A percentile compares a stretch with the other conserved stretches of the same genome.
Conservation (phyloP, 1,140 invertebrate species). For the Trinorchestia longiramus region DNA sequence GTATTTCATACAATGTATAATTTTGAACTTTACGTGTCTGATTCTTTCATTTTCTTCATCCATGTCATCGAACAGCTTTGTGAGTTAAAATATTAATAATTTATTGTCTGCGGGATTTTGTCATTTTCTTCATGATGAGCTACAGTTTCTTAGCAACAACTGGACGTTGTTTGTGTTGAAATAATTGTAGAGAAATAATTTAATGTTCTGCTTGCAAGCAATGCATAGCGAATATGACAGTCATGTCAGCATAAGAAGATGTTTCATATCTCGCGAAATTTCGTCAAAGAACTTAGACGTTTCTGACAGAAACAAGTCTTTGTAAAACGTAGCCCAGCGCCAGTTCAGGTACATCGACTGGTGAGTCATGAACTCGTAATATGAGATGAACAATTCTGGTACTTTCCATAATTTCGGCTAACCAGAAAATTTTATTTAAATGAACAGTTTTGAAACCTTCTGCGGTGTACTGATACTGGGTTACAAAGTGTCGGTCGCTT, state of each 20-base stretch:
- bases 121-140: too few relatives aligned
- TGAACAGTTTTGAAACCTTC: not conserved
- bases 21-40: too few relatives aligned
- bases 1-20: too few relatives aligned
- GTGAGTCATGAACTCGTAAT: not conserved
- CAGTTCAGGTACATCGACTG: too few relatives aligned
- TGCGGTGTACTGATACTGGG: not conserved
- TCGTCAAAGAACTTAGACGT: not conserved
- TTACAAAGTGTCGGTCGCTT: not conserved
- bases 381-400: not conserved
- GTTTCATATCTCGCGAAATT: not conserved
- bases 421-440: not conserved
- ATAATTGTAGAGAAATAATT: not conserved
- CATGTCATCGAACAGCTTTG: too few relatives aligned
- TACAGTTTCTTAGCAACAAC: too few relatives aligned
- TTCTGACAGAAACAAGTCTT: not conserved
- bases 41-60: too few relatives aligned
- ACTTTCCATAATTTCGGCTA: not conserved
- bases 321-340: not conserved
- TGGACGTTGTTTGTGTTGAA: not conserved
- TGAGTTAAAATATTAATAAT: too few relatives aligned
- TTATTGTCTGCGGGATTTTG: too few relatives aligned
- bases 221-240: not conserved
- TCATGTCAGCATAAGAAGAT: not conserved
- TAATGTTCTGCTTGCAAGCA: not conserved